Evolutionary conservation across 2,888 invertebrate species (phyloP).

Genomic region (Nemapogon koenigi): DNA sequence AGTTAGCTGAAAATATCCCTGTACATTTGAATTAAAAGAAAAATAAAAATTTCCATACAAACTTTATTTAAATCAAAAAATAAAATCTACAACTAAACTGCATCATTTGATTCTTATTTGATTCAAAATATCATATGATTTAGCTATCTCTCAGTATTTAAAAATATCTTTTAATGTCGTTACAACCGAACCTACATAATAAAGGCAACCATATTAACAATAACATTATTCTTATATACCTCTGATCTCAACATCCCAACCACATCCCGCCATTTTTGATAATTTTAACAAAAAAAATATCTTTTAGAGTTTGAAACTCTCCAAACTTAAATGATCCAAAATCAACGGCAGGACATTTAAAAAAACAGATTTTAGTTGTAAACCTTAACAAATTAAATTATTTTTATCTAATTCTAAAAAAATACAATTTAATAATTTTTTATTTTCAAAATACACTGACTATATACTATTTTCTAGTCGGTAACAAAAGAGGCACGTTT

Average conservation of each 20-base stretch:
- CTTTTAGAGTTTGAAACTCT: too few relatives aligned
- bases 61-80: slow-evolving; percentile 66
- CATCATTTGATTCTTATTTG: not conserved
- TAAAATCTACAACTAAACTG: slow-evolving; percentile 60
- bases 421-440: slow-evolving; percentile 48
- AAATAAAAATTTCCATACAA: slow-evolving; percentile 54
- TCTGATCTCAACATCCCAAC: too few relatives aligned
- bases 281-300: too few relatives aligned
- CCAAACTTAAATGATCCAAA: not conserved
- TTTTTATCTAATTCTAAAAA: slow-evolving; percentile 55
- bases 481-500: slow-evolving; percentile 61
- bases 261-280: too few relatives aligned
- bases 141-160: too few relatives aligned
- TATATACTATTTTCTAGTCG: slow-evolving; percentile 30
- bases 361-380: slow-evolving; percentile 30
- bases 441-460: slow-evolving; percentile 50
- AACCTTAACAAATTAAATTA: slow-evolving; percentile 62
- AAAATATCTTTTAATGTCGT: too few relatives aligned
- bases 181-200: not conserved
- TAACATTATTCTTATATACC: too few relatives aligned
- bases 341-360: not conserved
- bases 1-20: too few relatives aligned
- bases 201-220: slow-evolving; percentile 3
- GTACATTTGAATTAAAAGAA: too few relatives aligned
- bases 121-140: slow-evolving; percentile 21